Evolutionary conservation across 2,797 vertebrate genomes (phyloP), one percentile per base, ranked within the genome.

Genomic region (Thamnophis elegans): DNA sequence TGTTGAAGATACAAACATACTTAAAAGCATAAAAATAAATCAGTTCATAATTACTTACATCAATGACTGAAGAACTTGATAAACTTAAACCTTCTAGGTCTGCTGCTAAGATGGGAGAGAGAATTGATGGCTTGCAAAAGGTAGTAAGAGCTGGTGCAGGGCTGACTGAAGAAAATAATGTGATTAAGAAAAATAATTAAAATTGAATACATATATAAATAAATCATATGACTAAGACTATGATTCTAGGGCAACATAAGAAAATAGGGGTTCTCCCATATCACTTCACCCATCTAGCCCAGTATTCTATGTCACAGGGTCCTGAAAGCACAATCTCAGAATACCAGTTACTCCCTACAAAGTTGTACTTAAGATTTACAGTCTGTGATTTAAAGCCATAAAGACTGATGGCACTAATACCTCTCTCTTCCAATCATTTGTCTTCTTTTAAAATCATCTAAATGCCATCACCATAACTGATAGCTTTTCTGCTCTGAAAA

Each of bases 71-170:
- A 92, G 98, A 95, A 93, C 95, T 95, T 8, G 98, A 98, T 87
- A 99, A 98, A 58, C 98, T 98, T 85, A 99, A 98, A 91, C 99
- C 99, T 96, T 99, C 98, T 10, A 99, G 98, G 97, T 99, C 99
- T 22, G 98, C 98, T 95, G 98, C 96, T 95, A 99, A 96, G 94
- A 98, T 98, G 0, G 98, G 97, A 91, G 98, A 98, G 89, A 99
- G 91, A 95, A 97, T 87, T 68, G 97, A 93, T 90, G 98, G 90
- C 87, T 96, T 97, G 85, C 98, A 97, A 90, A 97, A 42, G 25
- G 95, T 97, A 90, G 97, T 93, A 56, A 97, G 96, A 93, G 96
- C 87, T 7, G 98, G 95, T 2, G 97, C 95, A 25, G 97, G 96
- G 92, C 97, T 97, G 97, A 99, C 99, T 99, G 94, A 13, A 94